Percentiles rank a stretch among this genome's conserved stretches.
These are phyloP conservation scores for Lacerta agilis DNA, from an alignment of 2,797 vertebrate genomes.

Conservation along the genomic window DNA sequence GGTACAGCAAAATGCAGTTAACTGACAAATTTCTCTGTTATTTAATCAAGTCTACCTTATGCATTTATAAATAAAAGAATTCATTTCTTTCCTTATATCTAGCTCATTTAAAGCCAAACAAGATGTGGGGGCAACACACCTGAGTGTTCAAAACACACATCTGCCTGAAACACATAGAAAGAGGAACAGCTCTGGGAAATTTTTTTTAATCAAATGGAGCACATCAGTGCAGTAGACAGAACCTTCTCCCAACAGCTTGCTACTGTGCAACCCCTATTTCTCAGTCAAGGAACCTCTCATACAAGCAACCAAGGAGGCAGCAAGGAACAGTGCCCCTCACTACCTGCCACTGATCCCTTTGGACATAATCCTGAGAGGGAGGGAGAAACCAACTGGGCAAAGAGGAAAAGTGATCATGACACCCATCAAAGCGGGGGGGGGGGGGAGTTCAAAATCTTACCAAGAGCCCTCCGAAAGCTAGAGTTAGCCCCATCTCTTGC, in stretches of 20 bases:
- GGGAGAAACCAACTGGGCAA: background rate
- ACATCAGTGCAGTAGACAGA: background rate
- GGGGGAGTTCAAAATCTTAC: background rate
- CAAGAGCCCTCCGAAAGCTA: background rate
- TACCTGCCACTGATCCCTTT: background rate
- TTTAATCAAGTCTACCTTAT: background rate
- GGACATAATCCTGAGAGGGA: background rate
- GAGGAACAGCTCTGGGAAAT: background rate
- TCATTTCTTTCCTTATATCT: background rate
- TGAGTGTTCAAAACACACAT: background rate
- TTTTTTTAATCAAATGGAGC: background rate
- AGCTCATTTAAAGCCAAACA: background rate
- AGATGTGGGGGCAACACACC: no score
- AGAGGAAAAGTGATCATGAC: background rate
- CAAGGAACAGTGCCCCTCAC: background rate
- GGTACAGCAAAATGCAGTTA: conserved; percentile 1
- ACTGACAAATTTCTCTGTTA: background rate
- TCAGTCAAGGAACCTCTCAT: background rate
- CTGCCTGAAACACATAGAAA: background rate
- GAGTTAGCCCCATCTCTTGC: background rate
- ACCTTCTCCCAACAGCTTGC: background rate
- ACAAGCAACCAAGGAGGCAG: background rate
- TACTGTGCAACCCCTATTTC: background rate
- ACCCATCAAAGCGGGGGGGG: background rate
- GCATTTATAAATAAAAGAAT: background rate